phyloP scores from a whole-genome alignment of 2,888 invertebrate genomes.

The Deilephila elpenor region DNA sequence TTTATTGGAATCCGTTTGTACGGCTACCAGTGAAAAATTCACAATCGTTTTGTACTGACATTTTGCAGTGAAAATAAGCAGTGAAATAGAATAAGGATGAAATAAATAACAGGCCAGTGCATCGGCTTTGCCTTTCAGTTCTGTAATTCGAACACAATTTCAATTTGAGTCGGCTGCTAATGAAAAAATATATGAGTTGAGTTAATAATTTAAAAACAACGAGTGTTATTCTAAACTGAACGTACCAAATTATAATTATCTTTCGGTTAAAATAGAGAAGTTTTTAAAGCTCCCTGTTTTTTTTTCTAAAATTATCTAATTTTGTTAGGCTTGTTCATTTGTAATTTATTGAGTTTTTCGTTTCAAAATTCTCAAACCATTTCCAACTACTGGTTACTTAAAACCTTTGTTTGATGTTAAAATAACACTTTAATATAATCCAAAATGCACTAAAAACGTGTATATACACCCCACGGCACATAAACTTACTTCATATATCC shows the following conservation, averaged over 20 bases:
- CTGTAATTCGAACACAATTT: not conserved
- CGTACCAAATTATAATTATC: not conserved
- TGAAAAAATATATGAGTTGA: not conserved
- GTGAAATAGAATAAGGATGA: not conserved
- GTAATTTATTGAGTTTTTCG: too few species aligned
- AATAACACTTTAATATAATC: too few species aligned
- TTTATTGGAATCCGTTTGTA: constrained; percentile 12
- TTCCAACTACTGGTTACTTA: too few species aligned
- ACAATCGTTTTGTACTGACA: not conserved
- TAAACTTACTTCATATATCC: not conserved
- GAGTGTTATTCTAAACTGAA: not conserved
- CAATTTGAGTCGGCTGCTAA: too few species aligned
- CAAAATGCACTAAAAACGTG: too few species aligned
- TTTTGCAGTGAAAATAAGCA: not conserved
- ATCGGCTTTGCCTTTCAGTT: not conserved
- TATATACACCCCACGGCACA: not conserved
- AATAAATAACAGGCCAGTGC: not conserved
- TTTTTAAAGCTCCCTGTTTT: not conserved
- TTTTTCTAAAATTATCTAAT: too few species aligned
- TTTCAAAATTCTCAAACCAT: too few species aligned
- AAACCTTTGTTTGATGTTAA: too few species aligned
- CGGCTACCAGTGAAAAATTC: constrained; percentile 13
- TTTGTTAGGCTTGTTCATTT: too few species aligned
- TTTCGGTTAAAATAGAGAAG: not conserved
- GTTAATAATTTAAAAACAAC: not conserved